Base-by-base conservation (phyloP, 2,113 vertebrate genomes). In the Semicossyphus pulcher region DNA sequence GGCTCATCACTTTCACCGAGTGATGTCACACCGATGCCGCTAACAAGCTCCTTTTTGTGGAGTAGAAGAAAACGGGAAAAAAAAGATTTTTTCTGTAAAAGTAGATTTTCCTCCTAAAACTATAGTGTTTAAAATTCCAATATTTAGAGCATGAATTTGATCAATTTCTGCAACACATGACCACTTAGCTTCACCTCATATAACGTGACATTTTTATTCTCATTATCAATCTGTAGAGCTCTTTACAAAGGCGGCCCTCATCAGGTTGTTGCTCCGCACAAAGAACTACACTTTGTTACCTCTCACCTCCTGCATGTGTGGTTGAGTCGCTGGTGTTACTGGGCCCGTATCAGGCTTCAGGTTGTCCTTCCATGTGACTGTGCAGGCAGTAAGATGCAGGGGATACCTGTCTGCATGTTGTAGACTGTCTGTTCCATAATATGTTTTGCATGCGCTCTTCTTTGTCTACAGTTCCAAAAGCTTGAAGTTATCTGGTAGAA, bases 231-330 rank as follows among this genome's bases (percentile, higher is more conserved):
- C 18, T n/a, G 28, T 14, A 23, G 15, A 51, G 14, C 3, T 54
- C 31, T 9, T 23, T 8, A 36, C n/a, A 15, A 8, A 32, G 31
- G 53, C 1, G 29, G 32, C 12, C n/a, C 10, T 26, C 21, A 26
- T 34, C 15, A 25, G 18, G 21, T 26, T 45, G 9, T 53, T 36
- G 29, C 53, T 28, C 16, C n/a, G 18, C 45, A 51, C 0, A 15
- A 28, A 25, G 20, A 51, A 60, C 20, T 14, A 10, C 32, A 32
- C 12, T 15, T 28, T 14, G 37, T 57, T 3, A 26, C 10, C 7
- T 69, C 67, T 76, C 54, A 84, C 71, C 70, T 81, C 10, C 10
- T 49, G 25, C 18, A 2, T 36, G 37, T 28, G 4, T 29, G 18
- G 31, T 5, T 23, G 39, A 47, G 54, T 16, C 10, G 1, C 37